These are phyloP conservation scores for Petrocephalus schoutedeni DNA, from an alignment of 2,797 vertebrate genomes.

Conservation along the genomic window DNA sequence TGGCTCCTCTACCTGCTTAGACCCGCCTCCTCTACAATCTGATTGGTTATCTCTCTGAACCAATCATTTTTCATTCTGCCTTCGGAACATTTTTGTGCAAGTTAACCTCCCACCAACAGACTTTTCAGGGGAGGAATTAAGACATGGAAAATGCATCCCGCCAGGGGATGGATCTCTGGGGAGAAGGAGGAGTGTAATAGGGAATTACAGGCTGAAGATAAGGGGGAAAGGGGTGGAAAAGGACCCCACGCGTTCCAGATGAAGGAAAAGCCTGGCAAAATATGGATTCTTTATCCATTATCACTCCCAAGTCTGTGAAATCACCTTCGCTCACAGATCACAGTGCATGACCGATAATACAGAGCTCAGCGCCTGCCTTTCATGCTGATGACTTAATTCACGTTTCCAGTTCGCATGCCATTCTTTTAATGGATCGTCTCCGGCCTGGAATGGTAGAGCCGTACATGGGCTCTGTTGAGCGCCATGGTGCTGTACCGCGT, in stretches of 20 bases:
- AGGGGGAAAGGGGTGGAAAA: not conserved
- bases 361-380: not conserved
- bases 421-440: not conserved
- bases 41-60: too few relatives aligned
- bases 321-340: not conserved
- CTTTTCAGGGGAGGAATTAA: not conserved
- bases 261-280: not conserved
- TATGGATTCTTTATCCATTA: slow-evolving; percentile 11
- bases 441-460: not conserved
- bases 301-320: not conserved
- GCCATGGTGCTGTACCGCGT: not conserved
- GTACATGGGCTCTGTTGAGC: not conserved
- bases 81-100: too few relatives aligned
- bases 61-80: too few relatives aligned
- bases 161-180: not conserved
- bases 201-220: not conserved
- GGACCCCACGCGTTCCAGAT: not conserved
- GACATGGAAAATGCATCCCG: not conserved
- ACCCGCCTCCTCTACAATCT: too few relatives aligned
- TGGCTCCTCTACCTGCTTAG: too few relatives aligned
- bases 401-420: not conserved
- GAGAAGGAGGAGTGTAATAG: not conserved
- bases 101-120: not conserved
- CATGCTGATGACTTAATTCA: not conserved
- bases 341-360: not conserved